Percentiles rank a stretch among this genome's conserved stretches.
phyloP scores from a whole-genome alignment of 2,888 invertebrate genomes.

The Scaptodrosophila latifasciaeformis region DNA sequence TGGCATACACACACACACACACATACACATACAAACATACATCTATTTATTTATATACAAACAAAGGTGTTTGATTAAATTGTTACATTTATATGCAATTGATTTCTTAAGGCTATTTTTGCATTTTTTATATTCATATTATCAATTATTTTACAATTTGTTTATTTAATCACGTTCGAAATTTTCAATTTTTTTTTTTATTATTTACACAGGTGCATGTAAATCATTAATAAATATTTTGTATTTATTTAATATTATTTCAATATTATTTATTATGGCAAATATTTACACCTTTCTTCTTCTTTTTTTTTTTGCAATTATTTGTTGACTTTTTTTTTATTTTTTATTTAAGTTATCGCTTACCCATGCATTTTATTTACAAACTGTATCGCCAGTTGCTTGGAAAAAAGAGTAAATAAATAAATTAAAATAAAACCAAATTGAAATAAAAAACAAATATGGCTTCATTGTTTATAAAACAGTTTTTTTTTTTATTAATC shows the following conservation, averaged over 20 bases:
- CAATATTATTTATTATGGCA: no score
- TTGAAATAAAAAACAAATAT: conserved; percentile 5
- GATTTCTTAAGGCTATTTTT: no score
- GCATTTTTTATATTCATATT: conserved; percentile 14
- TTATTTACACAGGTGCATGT: conserved; percentile 20
- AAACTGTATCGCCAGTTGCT: no score
- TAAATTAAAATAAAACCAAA: no score
- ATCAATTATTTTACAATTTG: conserved; percentile 20
- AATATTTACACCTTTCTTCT: no score
- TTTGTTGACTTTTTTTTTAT: conserved; percentile 15
- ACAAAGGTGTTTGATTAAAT: neutral
- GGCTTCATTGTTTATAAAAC: conserved; percentile 44
- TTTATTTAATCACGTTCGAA: conserved; percentile 10
- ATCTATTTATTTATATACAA: conserved; percentile 9
- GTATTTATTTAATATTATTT: no score
- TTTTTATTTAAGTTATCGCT: neutral
- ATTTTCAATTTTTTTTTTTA: conserved; percentile 20
- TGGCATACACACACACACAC: conserved; percentile 16
- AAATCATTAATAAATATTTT: no score
- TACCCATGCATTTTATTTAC: conserved; percentile 32
- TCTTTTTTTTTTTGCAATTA: conserved; percentile 16
- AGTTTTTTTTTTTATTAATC: conserved; percentile 65
- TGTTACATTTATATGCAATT: conserved; percentile 10
- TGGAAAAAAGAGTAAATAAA: no score
- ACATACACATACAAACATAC: no score